These are phyloP conservation scores for Mesopsocus fuscifrons DNA, from an alignment of 2,888 invertebrate species.

Conservation along the genomic window DNA sequence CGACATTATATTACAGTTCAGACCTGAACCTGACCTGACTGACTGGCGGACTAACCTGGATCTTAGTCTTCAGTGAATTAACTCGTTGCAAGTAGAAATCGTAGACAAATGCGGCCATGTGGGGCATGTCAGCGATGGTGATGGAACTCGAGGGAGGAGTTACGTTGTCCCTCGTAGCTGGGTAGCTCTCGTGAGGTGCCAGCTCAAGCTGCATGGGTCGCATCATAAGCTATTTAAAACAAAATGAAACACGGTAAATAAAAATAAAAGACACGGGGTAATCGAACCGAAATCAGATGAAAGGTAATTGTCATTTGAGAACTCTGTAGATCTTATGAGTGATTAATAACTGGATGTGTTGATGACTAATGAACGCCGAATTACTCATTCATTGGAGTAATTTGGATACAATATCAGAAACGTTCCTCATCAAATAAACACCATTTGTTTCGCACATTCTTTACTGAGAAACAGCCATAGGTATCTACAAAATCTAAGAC, in stretches of 20 bases:
- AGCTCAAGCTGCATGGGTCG: slow-evolving; percentile 65
- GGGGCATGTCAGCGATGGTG: slow-evolving; percentile 68
- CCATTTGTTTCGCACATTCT: no score
- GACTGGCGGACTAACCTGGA: slow-evolving; percentile 25
- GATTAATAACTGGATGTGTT: no score
- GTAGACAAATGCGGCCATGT: slow-evolving; percentile 90
- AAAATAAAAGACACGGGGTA: no score
- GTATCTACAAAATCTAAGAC: slow-evolving; percentile 1
- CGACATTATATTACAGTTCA: slow-evolving; percentile 10
- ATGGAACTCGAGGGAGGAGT: slow-evolving; percentile 30
- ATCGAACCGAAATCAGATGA: no score
- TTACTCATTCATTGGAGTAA: no score
- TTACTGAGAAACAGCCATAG: slow-evolving; percentile 1
- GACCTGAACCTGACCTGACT: slow-evolving; percentile 10
- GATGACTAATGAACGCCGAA: no score
- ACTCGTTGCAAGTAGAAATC: slow-evolving; percentile 71
- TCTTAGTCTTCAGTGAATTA: slow-evolving; percentile 35
- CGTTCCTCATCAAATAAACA: no score
- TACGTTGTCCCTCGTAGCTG: slow-evolving; percentile 39
- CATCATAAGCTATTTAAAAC: slow-evolving; percentile 59
- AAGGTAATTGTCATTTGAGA: no score
- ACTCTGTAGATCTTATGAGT: no score
- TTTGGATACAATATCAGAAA: no score
- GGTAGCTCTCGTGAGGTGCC: slow-evolving; percentile 60
- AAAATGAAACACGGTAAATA: slow-evolving; percentile 19